Base-by-base conservation (phyloP, 2,888 invertebrate species). In the Ryuthela nishihirai region DNA sequence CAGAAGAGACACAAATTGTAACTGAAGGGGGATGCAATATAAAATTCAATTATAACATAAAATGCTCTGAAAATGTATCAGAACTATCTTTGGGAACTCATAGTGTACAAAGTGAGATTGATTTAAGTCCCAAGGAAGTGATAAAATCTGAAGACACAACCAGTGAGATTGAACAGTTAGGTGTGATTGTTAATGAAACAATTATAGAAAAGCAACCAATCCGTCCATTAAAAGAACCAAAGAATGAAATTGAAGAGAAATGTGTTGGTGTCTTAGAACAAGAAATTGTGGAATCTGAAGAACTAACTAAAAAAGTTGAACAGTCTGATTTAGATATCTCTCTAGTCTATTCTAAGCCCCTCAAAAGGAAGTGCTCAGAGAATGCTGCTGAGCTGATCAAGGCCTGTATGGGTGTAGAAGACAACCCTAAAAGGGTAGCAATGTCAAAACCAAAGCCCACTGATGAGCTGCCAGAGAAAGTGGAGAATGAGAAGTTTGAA, bases 361-460 rank as follows among this genome's bases (percentile, higher is more conserved):
- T 76, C 55, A 80, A 80, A 71, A 72, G 82, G 66, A 82, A 82
- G 72, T 80, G 80, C 69, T 81, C 81, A 45, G 82, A 82, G 69
- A 82, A 80, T 70, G 80, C 81, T 38, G 79, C 77, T 15, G 81
- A 81, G 70, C 74, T 81, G 62, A 80, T 81, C 56, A 80, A 81
- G 75, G 74, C 78, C 68, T 75, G 78, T 71, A 76, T 79, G 78
- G 76, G 79, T 69, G 71, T 79, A 69, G 75, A 79, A 68, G 72
- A 72, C 50, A 39, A 41, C 24, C 70, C 69, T 45, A 67, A 67
- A 39, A 48, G 61, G 32, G 46, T 53, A 12, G 60, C 49, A 18
- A 38, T 44, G 25, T 45, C 47, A 3, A 67, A 65, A 35, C 36
- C 40, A 2, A 62, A 62, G 21, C 25, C 36, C 21, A 36, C 48